These are phyloP conservation scores for Circaetus gallicus DNA, from an alignment of 2,113 vertebrate genomes.

Conservation along the genomic window DNA sequence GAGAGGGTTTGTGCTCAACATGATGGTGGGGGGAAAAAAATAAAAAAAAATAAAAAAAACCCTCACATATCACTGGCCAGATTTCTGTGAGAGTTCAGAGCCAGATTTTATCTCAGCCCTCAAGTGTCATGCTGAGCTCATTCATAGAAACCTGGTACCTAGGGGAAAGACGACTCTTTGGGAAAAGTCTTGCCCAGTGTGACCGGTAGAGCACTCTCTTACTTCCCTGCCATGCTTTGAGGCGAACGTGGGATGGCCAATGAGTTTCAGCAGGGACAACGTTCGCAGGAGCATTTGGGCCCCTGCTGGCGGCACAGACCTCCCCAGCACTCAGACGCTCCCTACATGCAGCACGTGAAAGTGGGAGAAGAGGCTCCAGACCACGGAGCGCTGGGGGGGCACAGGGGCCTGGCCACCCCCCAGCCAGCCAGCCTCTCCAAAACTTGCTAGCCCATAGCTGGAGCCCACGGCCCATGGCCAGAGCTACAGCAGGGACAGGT, in stretches of 20 bases:
- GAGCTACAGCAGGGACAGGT: rapidly evolving
- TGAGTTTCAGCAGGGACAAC: rapidly evolving
- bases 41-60: not conserved
- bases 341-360: rapidly evolving
- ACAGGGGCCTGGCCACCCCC: rapidly evolving
- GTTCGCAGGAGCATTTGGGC: not conserved
- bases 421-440: not conserved
- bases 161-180: not conserved
- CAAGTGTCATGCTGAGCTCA: not conserved
- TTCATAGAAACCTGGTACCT: not conserved
- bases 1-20: not conserved
- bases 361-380: not conserved
- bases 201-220: not conserved
- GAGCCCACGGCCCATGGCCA: rapidly evolving
- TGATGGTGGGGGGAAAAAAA: not conserved
- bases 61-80: not conserved
- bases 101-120: not conserved
- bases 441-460: not conserved
- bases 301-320: rapidly evolving
- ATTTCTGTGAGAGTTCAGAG: not conserved
- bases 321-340: rapidly evolving
- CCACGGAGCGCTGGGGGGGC: rapidly evolving
- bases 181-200: not conserved
- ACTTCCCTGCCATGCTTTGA: not conserved
- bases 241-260: not conserved